Evolutionary conservation across 1,140 invertebrate species (phyloP), one percentile per base, ranked within the genome.

Genomic region (Drosophila pseudoobscura): DNA sequence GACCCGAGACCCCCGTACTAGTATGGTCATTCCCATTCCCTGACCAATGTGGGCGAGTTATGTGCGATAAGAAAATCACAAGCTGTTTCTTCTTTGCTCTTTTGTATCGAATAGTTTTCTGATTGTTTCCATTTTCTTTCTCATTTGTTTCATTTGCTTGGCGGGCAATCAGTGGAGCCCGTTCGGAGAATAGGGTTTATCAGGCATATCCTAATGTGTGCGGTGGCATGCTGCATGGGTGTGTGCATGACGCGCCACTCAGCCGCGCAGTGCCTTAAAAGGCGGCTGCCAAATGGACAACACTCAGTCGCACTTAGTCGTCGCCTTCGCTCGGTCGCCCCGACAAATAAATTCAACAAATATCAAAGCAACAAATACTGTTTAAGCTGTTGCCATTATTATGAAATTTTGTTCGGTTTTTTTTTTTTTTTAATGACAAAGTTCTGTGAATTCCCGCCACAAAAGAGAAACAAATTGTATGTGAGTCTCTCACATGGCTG

Each of bases 401-500:
- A 9, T 11, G 9, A 5, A 39, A 3, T 31, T 1, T 39, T 39
- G 11, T 11, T 51, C 24, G 29, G 41, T 15, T 59, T 52, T 24
- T 7, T 44, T 43, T 31, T 41, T 54, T 15, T 15, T 15, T 15
- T 15, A 50, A 31, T 44, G 56, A 56, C 31, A 55, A 31, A 31
- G 43, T 43, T 41, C 29, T 45, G 3, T 41, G 9, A 39, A 29
- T 60, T 44, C 2, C 15, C 2, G 24, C 11, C 9, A 22, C 4
- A 35, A 17, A 15, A 53, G 46, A 46, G 56, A 39, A 39, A 13
- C 35, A 39, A 68, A 78, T 80, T 80, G 64, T 83, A 87, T 84
- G 79, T 76, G 73, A 84, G 89, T 84, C 87, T 80, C 62, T 90
- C 89, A 90, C 87, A 78, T 80, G 89, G 89, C 74, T 59, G 45